A percentile compares a stretch with the other conserved stretches of the same genome.
These are phyloP conservation scores for Lepisosteus osseus DNA, from an alignment of 2,113 vertebrate genomes.

Conservation along the genomic window DNA sequence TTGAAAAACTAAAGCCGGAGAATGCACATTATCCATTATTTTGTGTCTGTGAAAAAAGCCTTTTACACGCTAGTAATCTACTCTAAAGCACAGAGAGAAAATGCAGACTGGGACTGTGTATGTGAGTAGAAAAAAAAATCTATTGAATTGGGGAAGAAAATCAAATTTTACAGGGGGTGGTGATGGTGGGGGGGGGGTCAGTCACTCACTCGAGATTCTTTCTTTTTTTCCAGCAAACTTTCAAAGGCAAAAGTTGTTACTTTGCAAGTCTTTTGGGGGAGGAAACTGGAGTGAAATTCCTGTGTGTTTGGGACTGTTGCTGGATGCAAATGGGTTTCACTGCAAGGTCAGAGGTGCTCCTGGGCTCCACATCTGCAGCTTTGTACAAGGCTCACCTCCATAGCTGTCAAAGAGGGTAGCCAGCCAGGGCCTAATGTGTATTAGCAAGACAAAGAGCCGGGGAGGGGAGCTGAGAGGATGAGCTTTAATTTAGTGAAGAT, in stretches of 20 bases:
- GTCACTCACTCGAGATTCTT: slow-evolving; percentile 1
- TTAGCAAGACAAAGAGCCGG: slow-evolving; percentile 47
- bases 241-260: slow-evolving; percentile 22
- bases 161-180: slow-evolving; percentile 25
- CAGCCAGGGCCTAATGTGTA: slow-evolving; percentile 45
- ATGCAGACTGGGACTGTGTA: background rate
- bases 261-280: slow-evolving; percentile 22
- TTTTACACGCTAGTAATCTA: slow-evolving; percentile 18
- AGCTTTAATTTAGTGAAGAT: slow-evolving; percentile 54
- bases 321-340: slow-evolving; percentile 28
- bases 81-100: slow-evolving; percentile 27
- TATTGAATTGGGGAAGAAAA: slow-evolving; percentile 21
- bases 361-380: slow-evolving; percentile 41
- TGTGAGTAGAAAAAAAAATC: slow-evolving; percentile 22
- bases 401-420: slow-evolving; percentile 41
- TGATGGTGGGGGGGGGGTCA: background rate
- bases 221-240: slow-evolving; percentile 7
- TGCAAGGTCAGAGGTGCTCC: slow-evolving; percentile 20
- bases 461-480: slow-evolving; percentile 36
- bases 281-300: slow-evolving; percentile 15
- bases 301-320: slow-evolving; percentile 26
- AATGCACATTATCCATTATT: slow-evolving; percentile 53
- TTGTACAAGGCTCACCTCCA: slow-evolving; percentile 31
- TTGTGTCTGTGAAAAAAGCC: slow-evolving; percentile 46
- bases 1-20: slow-evolving; percentile 47